Evolutionary conservation across 2,888 invertebrate genomes (phyloP), one percentile per base, ranked within the genome.

Genomic region (Cacoxenus indagator): DNA sequence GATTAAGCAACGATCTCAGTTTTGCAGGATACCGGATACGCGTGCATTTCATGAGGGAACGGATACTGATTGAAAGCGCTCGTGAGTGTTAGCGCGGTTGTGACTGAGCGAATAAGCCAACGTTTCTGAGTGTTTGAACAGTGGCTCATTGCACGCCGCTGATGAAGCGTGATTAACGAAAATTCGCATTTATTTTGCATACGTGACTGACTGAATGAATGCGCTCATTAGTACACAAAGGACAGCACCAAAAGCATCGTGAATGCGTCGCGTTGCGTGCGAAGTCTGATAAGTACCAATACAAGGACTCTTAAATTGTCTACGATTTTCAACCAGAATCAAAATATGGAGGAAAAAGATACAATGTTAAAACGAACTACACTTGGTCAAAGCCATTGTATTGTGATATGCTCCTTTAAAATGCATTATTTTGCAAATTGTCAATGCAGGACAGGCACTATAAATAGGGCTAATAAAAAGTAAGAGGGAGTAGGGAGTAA

Each of bases 91-190:
- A n/a, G n/a, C n/a, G n/a, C n/a, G n/a, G n/a, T n/a, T n/a, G n/a
- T n/a, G n/a, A n/a, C n/a, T n/a, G n/a, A n/a, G n/a, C n/a, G n/a
- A n/a, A 55, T 67, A 57, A 31, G 37, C 68, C 61, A 31, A 24
- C 22, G 31, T 67, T 61, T 48, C 45, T 70, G 65, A 48, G 61
- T 62, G 43, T 14, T 45, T 62, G 5, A 62, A 43, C 43, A 62
- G 45, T n/a, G 19, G 43, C 61, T 22, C 43, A 43, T 43, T 45
- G 61, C 65, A 45, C 51, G 51, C 62, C 67, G 55, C 76, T 71
- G 73, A 64, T 74, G 77, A 76, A 70, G 79, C 77, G 78, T 79
- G 77, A 79, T 76, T 79, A 80, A 81, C 72, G 82, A 70, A 76
- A 76, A 76, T 74, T 70, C 72, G 71, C 72, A 82, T 79, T 79